Conservation (phyloP, 2,797 vertebrate genomes). For the Phoebastria nigripes region DNA sequence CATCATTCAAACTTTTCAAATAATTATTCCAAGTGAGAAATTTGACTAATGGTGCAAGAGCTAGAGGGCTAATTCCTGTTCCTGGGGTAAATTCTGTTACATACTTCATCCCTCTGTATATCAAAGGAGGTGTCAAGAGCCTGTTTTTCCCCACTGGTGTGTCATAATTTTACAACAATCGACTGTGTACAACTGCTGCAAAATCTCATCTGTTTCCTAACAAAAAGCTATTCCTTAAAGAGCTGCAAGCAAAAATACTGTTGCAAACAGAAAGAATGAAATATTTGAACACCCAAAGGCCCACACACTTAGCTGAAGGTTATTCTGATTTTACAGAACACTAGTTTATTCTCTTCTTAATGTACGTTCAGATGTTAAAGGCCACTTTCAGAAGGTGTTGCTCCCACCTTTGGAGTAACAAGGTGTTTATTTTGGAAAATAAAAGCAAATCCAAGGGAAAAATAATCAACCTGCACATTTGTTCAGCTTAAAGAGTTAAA, state of each 20-base stretch:
- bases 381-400: background rate
- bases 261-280: background rate
- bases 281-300: background rate
- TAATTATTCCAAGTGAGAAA: background rate
- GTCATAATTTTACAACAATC: background rate
- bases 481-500: background rate
- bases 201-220: background rate
- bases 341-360: background rate
- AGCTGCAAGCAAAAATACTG: background rate
- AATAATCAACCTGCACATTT: background rate
- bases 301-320: background rate
- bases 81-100: background rate
- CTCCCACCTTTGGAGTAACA: background rate
- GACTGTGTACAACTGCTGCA: background rate
- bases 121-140: background rate
- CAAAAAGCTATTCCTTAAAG: background rate
- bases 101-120: background rate
- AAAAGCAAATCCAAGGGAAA: background rate
- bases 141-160: background rate
- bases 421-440: background rate
- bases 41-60: background rate
- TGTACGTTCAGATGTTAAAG: background rate
- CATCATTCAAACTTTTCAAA: background rate
- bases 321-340: background rate
- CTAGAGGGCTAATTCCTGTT: background rate